Conservation (phyloP, 2,113 vertebrate genomes). For the Lamprotornis superbus region DNA sequence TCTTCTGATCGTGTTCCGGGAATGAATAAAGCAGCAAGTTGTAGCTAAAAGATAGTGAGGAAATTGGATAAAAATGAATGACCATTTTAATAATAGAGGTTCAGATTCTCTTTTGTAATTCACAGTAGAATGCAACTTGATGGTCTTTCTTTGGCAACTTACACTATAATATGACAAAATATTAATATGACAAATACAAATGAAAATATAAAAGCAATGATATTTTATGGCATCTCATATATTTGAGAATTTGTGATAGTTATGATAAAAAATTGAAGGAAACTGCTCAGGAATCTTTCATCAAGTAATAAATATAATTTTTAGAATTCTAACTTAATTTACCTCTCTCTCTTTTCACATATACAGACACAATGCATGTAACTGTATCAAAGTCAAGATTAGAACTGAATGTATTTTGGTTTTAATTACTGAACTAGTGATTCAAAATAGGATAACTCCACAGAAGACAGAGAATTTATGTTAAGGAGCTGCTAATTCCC, state of each 20-base stretch:
- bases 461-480: background rate
- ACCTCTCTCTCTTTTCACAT: background rate
- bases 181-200: background rate
- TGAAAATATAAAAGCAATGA: background rate
- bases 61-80: background rate
- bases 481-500: background rate
- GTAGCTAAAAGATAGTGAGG: background rate
- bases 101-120: background rate
- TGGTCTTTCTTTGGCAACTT: background rate
- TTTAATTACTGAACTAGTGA: background rate
- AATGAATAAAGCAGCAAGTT: background rate
- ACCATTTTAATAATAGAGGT: background rate
- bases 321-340: background rate
- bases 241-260: background rate
- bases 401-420: background rate
- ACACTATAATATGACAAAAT: background rate
- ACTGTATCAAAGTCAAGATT: background rate
- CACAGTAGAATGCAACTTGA: background rate
- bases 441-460: background rate
- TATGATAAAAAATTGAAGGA: background rate
- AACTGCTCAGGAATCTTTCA: background rate
- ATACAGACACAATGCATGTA: accelerated
- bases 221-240: background rate
- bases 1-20: background rate
- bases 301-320: background rate